Evolutionary conservation across 2,888 invertebrate genomes (phyloP), one percentile per base, ranked within the genome.

Genomic region (Cerastis rubricosa): DNA sequence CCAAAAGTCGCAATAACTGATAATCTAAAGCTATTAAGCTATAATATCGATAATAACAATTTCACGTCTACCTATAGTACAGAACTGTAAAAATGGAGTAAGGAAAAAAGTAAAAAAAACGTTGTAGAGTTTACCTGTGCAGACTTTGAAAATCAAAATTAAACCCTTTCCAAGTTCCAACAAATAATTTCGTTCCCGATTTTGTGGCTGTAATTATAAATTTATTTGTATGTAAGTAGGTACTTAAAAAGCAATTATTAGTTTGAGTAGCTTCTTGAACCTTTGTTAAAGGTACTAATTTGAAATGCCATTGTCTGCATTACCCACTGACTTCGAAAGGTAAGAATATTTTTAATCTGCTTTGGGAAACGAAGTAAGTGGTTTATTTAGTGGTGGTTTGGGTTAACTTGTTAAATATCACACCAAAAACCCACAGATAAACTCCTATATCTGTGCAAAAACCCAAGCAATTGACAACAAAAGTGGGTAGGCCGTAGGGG

Each of bases 401-500:
- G 35, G 43, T 75, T 72, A 64, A 54, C 47, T 22, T 43, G 51
- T 59, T 45, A 57, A 47, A 78, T 78, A 35, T 57, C 35, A 66
- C 57, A 78, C 29, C 2, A 61, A 64, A 85, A 82, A 68, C 67
- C 81, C 85, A 54, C 35, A 35, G 35, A 35, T 35, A 35, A 35
- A 1, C 35, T 35, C 35, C 35, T 35, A 1, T 35, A 35, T 35
- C 35, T 35, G 35, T 3, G 35, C 2, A 61, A 64, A 85, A 82
- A 68, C 67, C 81, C 85, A 54, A 29, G 2, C 14, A 29, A 25
- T 47, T 80, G 54, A 61, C 69, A 69, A 74, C 54, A 57, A 29
- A 8, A 57, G n/a, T 40, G 12, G 19, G 43, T 64, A 43, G n/a
- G n/a, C n/a, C n/a, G n/a, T n/a, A n/a, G 51, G 85, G 82, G 69